Percentiles rank a stretch among this genome's conserved stretches.
phyloP scores from a whole-genome alignment of 2,113 vertebrate genomes.

The Mustela nigripes region DNA sequence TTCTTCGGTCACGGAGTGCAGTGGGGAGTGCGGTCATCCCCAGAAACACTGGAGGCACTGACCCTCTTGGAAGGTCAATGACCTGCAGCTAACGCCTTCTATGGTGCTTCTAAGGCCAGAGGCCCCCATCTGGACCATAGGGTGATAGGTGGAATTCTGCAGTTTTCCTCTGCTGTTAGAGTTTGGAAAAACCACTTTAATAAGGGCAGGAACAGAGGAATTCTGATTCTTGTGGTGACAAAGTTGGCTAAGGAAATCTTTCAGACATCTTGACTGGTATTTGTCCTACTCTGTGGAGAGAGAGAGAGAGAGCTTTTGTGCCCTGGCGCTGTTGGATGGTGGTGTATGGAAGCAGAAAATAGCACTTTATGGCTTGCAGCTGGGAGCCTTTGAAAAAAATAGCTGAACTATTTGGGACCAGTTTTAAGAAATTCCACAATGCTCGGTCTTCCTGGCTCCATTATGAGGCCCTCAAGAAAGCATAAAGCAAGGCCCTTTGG shows the following conservation, averaged over 20 bases:
- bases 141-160: not conserved
- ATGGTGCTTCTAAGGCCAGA: slow-evolving; percentile 60
- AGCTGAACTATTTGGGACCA: not conserved
- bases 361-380: slow-evolving; percentile 16
- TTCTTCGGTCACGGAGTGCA: not conserved
- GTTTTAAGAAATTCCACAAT: slow-evolving; percentile 1
- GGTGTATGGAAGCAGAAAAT: not conserved
- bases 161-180: not conserved
- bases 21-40: not conserved
- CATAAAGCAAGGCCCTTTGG: not conserved
- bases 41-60: slow-evolving; percentile 11
- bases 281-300: not conserved
- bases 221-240: not conserved
- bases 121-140: not conserved
- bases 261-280: not conserved
- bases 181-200: slow-evolving; percentile 25
- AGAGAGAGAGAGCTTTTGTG: not conserved
- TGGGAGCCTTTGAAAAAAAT: not conserved
- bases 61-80: not conserved
- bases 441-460: not conserved
- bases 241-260: not conserved
- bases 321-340: not conserved
- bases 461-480: not conserved
- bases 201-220: not conserved
- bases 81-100: not conserved